A percentile compares a stretch with the other conserved stretches of the same genome.
These are phyloP conservation scores for Morus bassanus DNA, from an alignment of 2,797 vertebrate genomes.

Conservation along the genomic window DNA sequence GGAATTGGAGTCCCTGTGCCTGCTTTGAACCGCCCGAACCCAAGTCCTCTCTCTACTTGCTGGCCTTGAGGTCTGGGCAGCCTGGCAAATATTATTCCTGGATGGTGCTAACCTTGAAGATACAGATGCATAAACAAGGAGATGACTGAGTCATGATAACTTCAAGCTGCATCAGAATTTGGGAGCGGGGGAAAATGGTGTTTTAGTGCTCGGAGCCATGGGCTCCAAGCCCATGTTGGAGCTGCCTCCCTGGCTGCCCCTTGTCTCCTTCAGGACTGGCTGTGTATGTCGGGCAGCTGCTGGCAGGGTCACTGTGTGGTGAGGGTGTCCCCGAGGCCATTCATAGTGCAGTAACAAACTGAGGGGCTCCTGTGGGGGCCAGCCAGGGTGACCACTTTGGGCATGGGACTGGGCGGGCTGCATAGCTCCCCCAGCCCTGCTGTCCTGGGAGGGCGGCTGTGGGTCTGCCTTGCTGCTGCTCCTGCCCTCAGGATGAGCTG, in stretches of 20 bases:
- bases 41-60: background rate
- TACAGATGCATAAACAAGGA: background rate
- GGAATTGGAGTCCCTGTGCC: background rate
- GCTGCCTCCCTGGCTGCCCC: background rate
- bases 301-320: background rate
- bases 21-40: background rate
- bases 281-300: fast-evolving
- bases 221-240: background rate
- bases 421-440: too few relatives aligned
- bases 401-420: background rate
- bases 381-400: fast-evolving
- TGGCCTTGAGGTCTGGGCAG: background rate
- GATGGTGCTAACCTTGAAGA: background rate
- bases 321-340: fast-evolving
- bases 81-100: background rate
- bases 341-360: background rate
- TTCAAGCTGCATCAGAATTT: background rate
- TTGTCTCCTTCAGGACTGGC: fast-evolving
- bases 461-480: background rate
- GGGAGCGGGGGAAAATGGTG: background rate
- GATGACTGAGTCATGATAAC: background rate
- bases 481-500: background rate
- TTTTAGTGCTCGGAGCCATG: background rate
- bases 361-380: too few relatives aligned
- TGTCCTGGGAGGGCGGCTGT: fast-evolving